Evolutionary conservation across 2,888 invertebrate species (phyloP).

Genomic region (Apodemia duryi): DNA sequence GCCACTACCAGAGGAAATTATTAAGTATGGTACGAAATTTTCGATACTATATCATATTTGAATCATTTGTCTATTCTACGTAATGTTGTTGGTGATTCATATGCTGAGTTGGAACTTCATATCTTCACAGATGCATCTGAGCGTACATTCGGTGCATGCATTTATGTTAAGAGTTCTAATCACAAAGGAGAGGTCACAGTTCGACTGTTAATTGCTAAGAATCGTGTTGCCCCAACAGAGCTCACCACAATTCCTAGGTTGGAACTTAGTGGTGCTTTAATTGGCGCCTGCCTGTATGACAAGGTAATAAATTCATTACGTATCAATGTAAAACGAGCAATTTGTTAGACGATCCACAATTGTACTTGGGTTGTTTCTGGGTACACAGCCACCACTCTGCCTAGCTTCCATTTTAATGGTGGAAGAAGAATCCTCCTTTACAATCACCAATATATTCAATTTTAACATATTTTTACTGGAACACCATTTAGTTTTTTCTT

Average conservation of each 20-base stretch:
- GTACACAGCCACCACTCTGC: background rate
- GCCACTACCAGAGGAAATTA: background rate
- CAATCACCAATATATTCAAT: background rate
- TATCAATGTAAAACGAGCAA: slow-evolving; percentile 23
- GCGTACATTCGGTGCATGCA: slow-evolving; percentile 32
- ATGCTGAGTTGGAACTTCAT: slow-evolving; percentile 21
- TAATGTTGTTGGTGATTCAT: background rate
- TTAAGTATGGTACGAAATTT: slow-evolving; percentile 1
- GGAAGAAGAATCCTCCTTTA: background rate
- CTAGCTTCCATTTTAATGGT: background rate
- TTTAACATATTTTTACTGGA: background rate
- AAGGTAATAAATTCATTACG: slow-evolving; percentile 26
- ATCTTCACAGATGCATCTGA: slow-evolving; percentile 32
- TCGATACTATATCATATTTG: background rate
- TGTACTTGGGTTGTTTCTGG: slow-evolving; percentile 16
- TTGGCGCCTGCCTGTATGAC: slow-evolving; percentile 29
- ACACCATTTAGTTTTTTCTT: background rate
- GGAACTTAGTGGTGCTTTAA: slow-evolving; percentile 33
- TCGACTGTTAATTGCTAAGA: slow-evolving; percentile 33
- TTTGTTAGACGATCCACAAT: slow-evolving; percentile 33
- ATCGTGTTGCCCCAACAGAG: slow-evolving; percentile 34
- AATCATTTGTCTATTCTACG: slow-evolving; percentile 1
- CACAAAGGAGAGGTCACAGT: slow-evolving; percentile 20
- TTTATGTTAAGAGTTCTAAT: slow-evolving; percentile 29
- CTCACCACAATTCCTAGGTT: slow-evolving; percentile 34